phyloP scores from a whole-genome alignment of 2,797 vertebrate genomes.

The Cynopterus sphinx region DNA sequence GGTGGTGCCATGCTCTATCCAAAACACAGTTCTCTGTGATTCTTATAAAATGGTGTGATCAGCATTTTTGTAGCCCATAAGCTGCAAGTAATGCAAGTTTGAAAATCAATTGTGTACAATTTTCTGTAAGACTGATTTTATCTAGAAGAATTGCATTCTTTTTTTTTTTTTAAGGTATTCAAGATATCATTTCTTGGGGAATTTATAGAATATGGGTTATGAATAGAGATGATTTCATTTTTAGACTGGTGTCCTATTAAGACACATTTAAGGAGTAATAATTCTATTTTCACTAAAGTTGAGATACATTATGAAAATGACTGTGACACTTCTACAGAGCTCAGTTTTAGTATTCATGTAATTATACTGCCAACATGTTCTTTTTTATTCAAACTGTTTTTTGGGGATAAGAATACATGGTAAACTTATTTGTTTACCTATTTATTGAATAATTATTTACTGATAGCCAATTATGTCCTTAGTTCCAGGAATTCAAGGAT shows the following conservation, averaged over 20 bases:
- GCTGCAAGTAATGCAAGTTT: conserved; percentile 4
- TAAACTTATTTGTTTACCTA: neutral
- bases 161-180: conserved; percentile 36
- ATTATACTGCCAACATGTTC: neutral
- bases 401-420: neutral
- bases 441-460: neutral
- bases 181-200: conserved; percentile 25
- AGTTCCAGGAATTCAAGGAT: neutral
- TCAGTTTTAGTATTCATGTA: conserved; percentile 25
- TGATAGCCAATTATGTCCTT: neutral
- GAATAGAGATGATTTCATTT: conserved; percentile 49
- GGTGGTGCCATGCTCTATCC: neutral
- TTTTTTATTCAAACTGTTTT: neutral
- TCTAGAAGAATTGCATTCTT: conserved; percentile 12
- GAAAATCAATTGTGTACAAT: conserved; percentile 48
- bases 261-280: conserved; percentile 16
- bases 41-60: neutral
- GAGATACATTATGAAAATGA: neutral
- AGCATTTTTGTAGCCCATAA: neutral
- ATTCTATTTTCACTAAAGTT: conserved; percentile 34
- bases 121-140: conserved; percentile 48
- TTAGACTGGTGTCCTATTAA: conserved; percentile 35
- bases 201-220: conserved; percentile 27
- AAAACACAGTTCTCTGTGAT: neutral
- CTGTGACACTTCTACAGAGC: neutral